Conservation (phyloP, 2,797 vertebrate species). For the Peromyscus eremicus region DNA sequence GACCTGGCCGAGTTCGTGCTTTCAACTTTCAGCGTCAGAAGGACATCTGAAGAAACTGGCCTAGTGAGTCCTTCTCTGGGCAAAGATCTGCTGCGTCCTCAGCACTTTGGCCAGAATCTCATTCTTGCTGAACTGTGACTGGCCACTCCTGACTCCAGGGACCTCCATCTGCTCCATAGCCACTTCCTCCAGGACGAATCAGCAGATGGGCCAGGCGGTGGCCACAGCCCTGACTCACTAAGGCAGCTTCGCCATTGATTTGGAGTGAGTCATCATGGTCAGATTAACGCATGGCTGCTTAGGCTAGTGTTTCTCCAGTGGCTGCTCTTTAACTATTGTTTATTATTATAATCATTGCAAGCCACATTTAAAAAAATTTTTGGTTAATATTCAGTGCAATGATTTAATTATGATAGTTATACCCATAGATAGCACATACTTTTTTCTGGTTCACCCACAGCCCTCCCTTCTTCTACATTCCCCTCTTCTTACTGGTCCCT, state of each 20-base stretch:
- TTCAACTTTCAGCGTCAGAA: conserved; percentile 70
- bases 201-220: neutral
- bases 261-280: conserved; percentile 54
- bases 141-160: neutral
- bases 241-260: neutral
- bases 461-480: no score
- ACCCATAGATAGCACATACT: neutral
- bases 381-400: neutral
- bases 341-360: conserved; percentile 5
- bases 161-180: conserved; percentile 38
- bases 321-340: neutral
- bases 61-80: conserved; percentile 54
- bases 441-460: neutral
- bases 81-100: conserved; percentile 33
- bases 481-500: neutral
- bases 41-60: conserved; percentile 48
- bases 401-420: neutral
- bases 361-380: neutral
- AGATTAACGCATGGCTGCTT: conserved; percentile 21
- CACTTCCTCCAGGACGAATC: neutral
- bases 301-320: conserved; percentile 37
- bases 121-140: conserved; percentile 28
- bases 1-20: conserved; percentile 56
- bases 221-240: conserved; percentile 2
- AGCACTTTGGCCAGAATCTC: neutral